Evolutionary conservation across 1,140 invertebrate species (phyloP).

Genomic region (Cotesia typhae): DNA sequence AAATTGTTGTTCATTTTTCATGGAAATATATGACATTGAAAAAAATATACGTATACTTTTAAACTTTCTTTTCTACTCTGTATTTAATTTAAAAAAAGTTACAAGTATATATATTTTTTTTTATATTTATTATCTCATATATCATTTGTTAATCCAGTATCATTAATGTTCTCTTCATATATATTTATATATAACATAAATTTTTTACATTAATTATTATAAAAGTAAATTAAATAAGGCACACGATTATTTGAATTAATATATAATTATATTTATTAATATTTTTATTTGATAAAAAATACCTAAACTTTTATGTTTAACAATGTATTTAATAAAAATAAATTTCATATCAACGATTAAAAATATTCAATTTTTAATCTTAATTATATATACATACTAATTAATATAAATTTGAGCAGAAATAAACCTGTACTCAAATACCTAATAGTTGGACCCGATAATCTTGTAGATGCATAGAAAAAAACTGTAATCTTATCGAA

Average conservation of each 20-base stretch:
- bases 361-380: conserved; percentile 59
- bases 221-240: conserved; percentile 1
- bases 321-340: conserved; percentile 47
- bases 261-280: no score
- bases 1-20: no score
- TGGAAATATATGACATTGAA: no score
- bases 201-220: not conserved
- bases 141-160: conserved; percentile 22
- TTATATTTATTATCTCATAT: not conserved
- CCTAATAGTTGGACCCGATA: conserved; percentile 41
- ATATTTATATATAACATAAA: no score
- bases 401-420: conserved; percentile 53
- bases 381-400: conserved; percentile 56
- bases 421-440: conserved; percentile 41
- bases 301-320: conserved; percentile 10
- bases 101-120: conserved; percentile 1
- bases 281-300: no score
- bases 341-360: conserved; percentile 57
- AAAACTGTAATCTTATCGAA: conserved; percentile 54
- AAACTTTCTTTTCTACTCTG: no score
- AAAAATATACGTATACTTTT: no score
- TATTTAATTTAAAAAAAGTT: not conserved
- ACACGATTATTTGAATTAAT: no score
- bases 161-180: no score
- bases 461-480: conserved; percentile 43